These are phyloP conservation scores for Cebidichthys violaceus DNA, from an alignment of 2,113 vertebrate genomes.

Conservation along the genomic window DNA sequence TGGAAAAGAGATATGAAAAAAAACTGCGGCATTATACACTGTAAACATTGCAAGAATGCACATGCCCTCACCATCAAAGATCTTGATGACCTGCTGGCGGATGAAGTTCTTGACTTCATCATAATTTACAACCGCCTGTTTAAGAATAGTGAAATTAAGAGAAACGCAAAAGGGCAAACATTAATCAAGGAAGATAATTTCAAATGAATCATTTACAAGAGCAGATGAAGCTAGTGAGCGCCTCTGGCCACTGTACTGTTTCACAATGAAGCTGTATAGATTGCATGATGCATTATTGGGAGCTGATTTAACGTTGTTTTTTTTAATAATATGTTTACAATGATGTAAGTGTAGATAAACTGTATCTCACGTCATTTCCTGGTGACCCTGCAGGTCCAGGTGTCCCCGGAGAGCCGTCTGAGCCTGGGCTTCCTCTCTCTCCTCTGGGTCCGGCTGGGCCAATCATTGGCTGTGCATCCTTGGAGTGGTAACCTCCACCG, in stretches of 20 bases:
- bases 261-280: neutral
- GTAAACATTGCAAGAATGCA: neutral
- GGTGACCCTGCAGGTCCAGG: constrained; percentile 87
- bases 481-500: constrained; percentile 84
- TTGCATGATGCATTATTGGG: neutral
- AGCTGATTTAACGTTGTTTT: neutral
- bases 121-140: constrained; percentile 93
- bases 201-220: constrained; percentile 63
- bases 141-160: constrained; percentile 16
- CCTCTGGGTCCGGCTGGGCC: constrained; percentile 90
- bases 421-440: constrained; percentile 89
- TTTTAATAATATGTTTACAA: neutral
- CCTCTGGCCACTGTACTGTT: constrained; percentile 24
- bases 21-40: neutral
- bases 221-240: constrained; percentile 42
- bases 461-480: constrained; percentile 88
- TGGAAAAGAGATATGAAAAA: constrained; percentile 21
- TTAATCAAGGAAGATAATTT: constrained; percentile 59
- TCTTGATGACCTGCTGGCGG: constrained; percentile 94
- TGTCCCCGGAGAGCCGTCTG: constrained; percentile 81
- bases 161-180: constrained; percentile 28
- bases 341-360: neutral
- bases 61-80: constrained; percentile 90
- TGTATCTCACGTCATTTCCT: constrained; percentile 89
- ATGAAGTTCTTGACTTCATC: constrained; percentile 96